A percentile compares a stretch with the other conserved stretches of the same genome.
Conservation (phyloP, 2,888 invertebrate species). For the Apeira syringaria region DNA sequence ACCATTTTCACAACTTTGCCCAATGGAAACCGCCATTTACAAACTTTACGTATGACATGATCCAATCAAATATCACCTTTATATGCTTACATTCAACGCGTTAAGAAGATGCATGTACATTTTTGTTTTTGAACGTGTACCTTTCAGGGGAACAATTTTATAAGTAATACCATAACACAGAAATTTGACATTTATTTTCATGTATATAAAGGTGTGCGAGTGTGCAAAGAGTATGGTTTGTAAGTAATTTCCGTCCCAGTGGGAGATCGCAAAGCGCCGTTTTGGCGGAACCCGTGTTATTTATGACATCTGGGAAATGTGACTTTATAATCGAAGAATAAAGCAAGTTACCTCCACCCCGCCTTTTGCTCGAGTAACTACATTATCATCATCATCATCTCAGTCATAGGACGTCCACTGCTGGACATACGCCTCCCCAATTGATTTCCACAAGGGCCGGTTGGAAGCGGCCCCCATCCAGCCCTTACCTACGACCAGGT, state of each 20-base stretch:
- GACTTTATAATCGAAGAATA: slow-evolving; percentile 9
- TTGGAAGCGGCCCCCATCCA: no score
- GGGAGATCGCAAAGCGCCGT: slow-evolving; percentile 9
- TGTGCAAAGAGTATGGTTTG: background rate
- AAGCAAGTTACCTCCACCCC: no score
- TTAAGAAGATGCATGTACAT: background rate
- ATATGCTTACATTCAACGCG: background rate
- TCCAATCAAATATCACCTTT: slow-evolving; percentile 4
- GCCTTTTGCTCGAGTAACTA: no score
- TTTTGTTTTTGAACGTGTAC: slow-evolving; percentile 6
- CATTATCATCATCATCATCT: no score
- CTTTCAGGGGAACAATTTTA: slow-evolving; percentile 14
- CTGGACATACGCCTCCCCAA: no score
- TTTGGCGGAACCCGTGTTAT: slow-evolving; percentile 19
- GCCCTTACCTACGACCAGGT: no score
- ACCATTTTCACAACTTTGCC: slow-evolving; percentile 30
- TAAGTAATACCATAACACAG: slow-evolving; percentile 8
- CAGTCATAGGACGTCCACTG: no score
- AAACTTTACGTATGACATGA: background rate
- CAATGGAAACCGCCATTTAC: slow-evolving; percentile 15
- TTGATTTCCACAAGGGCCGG: no score
- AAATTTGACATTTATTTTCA: slow-evolving; percentile 9
- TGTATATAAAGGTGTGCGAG: slow-evolving; percentile 1
- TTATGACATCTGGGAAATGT: slow-evolving; percentile 13
- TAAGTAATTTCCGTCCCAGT: slow-evolving; percentile 13